These are phyloP conservation scores for Paramormyrops kingsleyae DNA, from an alignment of 2,113 vertebrate species.

Conservation along the genomic window DNA sequence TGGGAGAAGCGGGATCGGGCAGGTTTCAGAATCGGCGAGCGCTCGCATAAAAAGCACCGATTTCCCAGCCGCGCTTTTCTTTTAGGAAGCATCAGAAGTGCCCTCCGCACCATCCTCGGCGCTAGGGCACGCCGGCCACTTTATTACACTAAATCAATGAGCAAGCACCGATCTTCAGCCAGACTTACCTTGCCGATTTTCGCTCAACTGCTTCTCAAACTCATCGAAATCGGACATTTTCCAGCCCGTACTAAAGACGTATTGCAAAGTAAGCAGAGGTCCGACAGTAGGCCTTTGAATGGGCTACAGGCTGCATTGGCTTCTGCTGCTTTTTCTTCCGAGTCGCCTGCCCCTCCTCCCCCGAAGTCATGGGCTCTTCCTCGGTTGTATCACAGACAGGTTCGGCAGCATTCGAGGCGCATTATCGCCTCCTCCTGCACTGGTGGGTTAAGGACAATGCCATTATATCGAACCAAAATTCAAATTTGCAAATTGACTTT, in stretches of 20 bases:
- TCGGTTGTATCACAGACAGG: neutral
- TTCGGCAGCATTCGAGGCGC: neutral
- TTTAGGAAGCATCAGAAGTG: neutral
- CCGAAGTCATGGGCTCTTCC: neutral
- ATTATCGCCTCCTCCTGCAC: neutral
- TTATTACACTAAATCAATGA: neutral
- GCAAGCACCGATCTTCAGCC: neutral
- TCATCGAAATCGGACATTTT: conserved; percentile 67
- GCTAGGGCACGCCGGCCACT: neutral
- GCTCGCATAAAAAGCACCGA: neutral
- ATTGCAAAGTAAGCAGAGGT: neutral
- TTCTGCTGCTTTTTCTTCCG: neutral
- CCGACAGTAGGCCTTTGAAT: neutral
- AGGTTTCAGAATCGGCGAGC: neutral
- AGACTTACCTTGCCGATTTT: conserved; percentile 60
- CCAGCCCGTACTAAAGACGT: neutral
- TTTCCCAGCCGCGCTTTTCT: neutral
- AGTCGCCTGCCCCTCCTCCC: neutral
- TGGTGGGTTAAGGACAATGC: neutral
- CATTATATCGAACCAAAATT: neutral
- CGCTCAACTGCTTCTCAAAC: conserved; percentile 66
- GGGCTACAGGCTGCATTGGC: neutral
- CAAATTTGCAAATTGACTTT: neutral
- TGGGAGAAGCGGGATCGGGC: neutral
- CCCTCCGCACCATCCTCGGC: neutral